phyloP scores from a whole-genome alignment of 92 coral and sea anemone species.

The Porites rus region DNA sequence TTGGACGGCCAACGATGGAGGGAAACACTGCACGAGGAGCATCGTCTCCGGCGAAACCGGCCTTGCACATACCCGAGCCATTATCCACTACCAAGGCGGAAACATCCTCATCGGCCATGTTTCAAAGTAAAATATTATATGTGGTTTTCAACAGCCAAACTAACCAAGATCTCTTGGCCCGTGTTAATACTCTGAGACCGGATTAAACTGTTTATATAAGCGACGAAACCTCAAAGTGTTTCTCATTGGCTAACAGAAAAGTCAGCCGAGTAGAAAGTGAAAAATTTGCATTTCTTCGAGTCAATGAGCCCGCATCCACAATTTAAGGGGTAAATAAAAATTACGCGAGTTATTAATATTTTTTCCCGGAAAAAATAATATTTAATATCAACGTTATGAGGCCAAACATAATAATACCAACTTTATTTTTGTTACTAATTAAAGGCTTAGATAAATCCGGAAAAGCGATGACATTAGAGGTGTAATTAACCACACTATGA shows the following conservation, averaged over 20 bases:
- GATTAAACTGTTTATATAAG: slow-evolving; percentile 9
- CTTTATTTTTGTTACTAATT: too few relatives aligned
- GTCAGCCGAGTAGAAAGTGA: slow-evolving; percentile 16
- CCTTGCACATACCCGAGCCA: slow-evolving; percentile 89
- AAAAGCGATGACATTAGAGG: too few relatives aligned
- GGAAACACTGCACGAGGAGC: slow-evolving; percentile 87
- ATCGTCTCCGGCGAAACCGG: slow-evolving; percentile 88
- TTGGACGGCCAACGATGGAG: slow-evolving; percentile 83
- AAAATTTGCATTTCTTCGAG: slow-evolving; percentile 24
- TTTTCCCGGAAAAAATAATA: too few relatives aligned
- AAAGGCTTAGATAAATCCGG: too few relatives aligned
- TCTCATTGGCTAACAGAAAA: slow-evolving; percentile 22
- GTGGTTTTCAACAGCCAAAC: not conserved
- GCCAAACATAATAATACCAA: too few relatives aligned
- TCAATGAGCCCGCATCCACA: not conserved
- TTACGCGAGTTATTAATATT: too few relatives aligned
- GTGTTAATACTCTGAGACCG: not conserved
- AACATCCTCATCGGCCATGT: slow-evolving; percentile 85
- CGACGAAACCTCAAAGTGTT: not conserved
- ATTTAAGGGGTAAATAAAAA: too few relatives aligned
- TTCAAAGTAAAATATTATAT: not conserved
- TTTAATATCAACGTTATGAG: too few relatives aligned
- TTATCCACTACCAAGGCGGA: slow-evolving; percentile 81
- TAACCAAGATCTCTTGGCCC: not conserved
- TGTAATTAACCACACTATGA: too few relatives aligned